Percentiles rank a stretch among this genome's conserved stretches.
Conservation (phyloP, 2,797 vertebrate genomes). For the Menidia menidia region DNA sequence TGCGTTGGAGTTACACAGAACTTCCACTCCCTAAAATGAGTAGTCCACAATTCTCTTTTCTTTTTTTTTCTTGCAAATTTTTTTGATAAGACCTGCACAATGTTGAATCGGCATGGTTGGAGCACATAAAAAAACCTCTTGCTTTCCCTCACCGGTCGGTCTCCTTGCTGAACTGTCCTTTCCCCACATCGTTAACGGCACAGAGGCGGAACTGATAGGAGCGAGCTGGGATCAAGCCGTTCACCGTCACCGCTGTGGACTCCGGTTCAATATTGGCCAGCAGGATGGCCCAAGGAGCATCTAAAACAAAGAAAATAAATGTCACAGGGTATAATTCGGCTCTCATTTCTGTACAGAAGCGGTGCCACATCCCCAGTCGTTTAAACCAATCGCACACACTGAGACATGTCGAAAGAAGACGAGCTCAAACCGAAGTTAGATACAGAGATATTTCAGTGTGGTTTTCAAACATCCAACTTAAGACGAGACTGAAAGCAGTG, state of each 20-base stretch:
- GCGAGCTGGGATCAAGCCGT: constrained; percentile 91
- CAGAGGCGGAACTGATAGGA: constrained; percentile 98
- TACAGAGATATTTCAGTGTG: not conserved
- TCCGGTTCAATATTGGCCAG: constrained; percentile 91
- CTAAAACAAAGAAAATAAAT: constrained; percentile 66
- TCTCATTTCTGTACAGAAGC: not conserved
- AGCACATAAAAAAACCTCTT: not conserved
- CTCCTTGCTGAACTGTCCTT: constrained; percentile 96
- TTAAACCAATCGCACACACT: not conserved
- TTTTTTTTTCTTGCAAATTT: not conserved
- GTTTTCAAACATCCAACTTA: not conserved
- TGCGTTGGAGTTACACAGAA: not conserved
- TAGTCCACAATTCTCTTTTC: not conserved
- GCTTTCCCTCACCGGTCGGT: constrained; percentile 88
- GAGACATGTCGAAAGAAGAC: not conserved
- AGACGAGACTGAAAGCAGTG: constrained; percentile 22
- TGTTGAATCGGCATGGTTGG: constrained; percentile 1
- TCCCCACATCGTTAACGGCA: constrained; percentile 94
- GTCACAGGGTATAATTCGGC: not conserved
- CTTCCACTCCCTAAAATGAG: not conserved
- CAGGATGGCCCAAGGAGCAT: constrained; percentile 93
- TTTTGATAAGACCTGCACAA: not conserved
- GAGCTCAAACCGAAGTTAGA: not conserved
- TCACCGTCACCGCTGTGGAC: constrained; percentile 85
- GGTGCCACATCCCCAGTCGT: not conserved